Conservation (phyloP, 2,888 invertebrate species). For the Synanthedon tipuliformis region DNA sequence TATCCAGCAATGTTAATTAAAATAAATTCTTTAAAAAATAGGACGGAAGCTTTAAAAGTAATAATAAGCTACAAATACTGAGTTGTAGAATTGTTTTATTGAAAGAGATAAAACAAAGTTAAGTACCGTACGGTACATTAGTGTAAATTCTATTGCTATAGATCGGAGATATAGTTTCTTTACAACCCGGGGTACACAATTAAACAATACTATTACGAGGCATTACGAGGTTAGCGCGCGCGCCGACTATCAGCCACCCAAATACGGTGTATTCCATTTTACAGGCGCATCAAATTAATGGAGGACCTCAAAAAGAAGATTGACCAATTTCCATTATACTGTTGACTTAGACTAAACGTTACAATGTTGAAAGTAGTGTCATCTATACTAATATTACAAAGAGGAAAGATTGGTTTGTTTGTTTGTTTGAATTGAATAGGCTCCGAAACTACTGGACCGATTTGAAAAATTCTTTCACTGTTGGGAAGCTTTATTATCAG, state of each 20-base stretch:
- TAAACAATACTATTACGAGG: constrained; percentile 2
- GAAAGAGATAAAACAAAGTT: background rate
- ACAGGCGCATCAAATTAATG: background rate
- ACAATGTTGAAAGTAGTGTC: too few species aligned
- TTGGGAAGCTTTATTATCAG: too few species aligned
- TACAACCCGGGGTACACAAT: constrained; percentile 1
- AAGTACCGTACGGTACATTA: background rate
- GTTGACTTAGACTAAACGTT: too few species aligned
- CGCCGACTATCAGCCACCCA: background rate
- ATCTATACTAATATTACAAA: too few species aligned
- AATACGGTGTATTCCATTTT: background rate
- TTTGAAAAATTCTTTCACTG: too few species aligned
- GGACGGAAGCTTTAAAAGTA: too few species aligned
- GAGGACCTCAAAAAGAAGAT: too few species aligned
- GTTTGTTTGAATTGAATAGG: too few species aligned
- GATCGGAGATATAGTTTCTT: constrained; percentile 2
- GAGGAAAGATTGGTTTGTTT: too few species aligned
- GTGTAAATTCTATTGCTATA: background rate
- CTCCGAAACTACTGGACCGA: too few species aligned
- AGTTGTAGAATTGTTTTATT: background rate
- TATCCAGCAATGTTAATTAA: too few species aligned
- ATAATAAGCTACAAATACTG: background rate
- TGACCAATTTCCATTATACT: too few species aligned
- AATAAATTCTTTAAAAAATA: background rate
- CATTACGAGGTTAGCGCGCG: background rate